Base-by-base conservation (phyloP, 1,140 invertebrate species). In the Aporrectodea caliginosa region DNA sequence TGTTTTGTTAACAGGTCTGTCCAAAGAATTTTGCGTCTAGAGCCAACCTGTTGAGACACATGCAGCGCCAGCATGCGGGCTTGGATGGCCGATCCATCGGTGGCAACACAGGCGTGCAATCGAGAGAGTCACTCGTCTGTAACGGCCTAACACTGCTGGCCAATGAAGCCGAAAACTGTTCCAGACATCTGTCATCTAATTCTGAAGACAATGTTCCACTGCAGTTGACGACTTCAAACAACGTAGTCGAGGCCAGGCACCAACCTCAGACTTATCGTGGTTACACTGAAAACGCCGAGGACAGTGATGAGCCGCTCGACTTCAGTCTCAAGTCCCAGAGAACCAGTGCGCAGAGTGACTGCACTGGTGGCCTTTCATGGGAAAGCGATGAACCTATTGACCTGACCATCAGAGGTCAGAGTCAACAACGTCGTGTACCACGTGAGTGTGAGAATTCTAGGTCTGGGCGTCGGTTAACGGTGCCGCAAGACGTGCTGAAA, bases 291-390 rank as follows among this genome's bases (percentile, higher is more conserved):
- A 79, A 79, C 34, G 81, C 83, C 31, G 78, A 78, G 1, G n/a
- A 43, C 22, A 34, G 33, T 2, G 75, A 78, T 35, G 71, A 79
- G 58, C 85, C 93, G 1, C 87, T 96, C n/a, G 95, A 96, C 88
- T 90, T 96, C 80, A 94, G 93, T 84, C 93, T 94, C 82, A 95
- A 95, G 86, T 92, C 90, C 84, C 80, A 43, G 31, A 73, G 79
- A 29, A 34, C 31, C 30, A 30, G 73, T n/a, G n/a, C n/a, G 43
- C 22, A 22, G 43, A 58, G 43, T 58, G 22, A 22, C 43, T 58
- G 43, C 43, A 12, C 6, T 58, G 6, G 43, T 12, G 22, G 6
- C 43, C 43, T 22, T 6, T 58, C 22, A 58, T 58, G 43, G 6
- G 43, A 22, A 6, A 12, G 43, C 43, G 43, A 58, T 22, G 43